Evolutionary conservation across 2,113 vertebrate genomes (phyloP), one percentile per base, ranked within the genome.

Genomic region (Macquaria ambigua): DNA sequence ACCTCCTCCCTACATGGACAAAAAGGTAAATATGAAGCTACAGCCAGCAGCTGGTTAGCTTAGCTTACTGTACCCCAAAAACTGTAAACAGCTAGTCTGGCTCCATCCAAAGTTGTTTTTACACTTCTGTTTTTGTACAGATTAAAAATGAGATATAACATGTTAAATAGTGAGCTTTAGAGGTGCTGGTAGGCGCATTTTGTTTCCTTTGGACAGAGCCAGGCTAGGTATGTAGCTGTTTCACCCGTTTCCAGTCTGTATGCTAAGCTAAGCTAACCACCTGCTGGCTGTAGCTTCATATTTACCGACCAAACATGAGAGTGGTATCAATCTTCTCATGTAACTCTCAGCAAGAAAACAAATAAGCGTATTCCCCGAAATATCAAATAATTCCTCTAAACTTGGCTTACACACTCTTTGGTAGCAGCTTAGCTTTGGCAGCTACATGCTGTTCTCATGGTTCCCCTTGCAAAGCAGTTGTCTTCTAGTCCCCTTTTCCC

Each of bases 401-500:
- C 16, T 48, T 64, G 48, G n/a, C 1, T 41, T 3, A 52, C 12
- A 74, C 68, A 50, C 1, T 8, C 14, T 25, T 56, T 61, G 20
- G 41, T 43, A 41, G 63, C 41, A 39, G 39, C 66, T 64, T 41
- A 55, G 31, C 14, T 72, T 81, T 77, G 68, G 41, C 68, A 72
- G 75, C 78, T 74, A 66, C 71, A 78, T 39, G 67, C 37, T 73
- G 46, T 55, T 79, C 56, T 71, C 72, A 74, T 71, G 82, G 84
- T 78, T 59, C 84, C 68, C 74, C 70, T 56, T 50, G 64, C 52
- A 74, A 77, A 81, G 43, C 67, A 88, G 34, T 76, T 78, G n/a
- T 79, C 80, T 39, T 74, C 53, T 23, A 46, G 28, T 70, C 25
- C 63, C n/a, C 34, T 9, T 56, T 81, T 46, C 41, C 66, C 62